A percentile compares a stretch with the other conserved stretches of the same genome.
Conservation (phyloP, 2,888 invertebrate species). For the Idaea dimidiata region DNA sequence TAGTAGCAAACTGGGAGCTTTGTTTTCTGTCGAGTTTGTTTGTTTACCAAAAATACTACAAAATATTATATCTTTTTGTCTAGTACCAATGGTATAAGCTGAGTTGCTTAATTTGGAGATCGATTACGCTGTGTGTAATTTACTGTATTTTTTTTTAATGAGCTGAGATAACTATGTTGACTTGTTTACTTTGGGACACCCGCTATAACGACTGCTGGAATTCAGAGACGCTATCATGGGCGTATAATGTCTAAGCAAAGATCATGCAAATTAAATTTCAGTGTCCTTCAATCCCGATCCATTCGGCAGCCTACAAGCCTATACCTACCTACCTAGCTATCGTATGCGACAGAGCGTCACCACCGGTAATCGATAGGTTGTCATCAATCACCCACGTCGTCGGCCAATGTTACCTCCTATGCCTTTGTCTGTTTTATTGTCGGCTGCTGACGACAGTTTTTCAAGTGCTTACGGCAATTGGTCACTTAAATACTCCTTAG, state of each 20-base stretch:
- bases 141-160: too few relatives aligned
- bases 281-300: background rate
- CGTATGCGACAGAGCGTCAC: slow-evolving; percentile 2
- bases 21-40: too few relatives aligned
- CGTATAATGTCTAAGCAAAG: background rate
- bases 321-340: background rate
- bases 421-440: slow-evolving; percentile 57
- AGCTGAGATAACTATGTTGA: too few relatives aligned
- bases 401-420: slow-evolving; percentile 50
- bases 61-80: too few relatives aligned
- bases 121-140: too few relatives aligned
- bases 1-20: too few relatives aligned
- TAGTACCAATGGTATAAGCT: too few relatives aligned
- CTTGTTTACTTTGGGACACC: too few relatives aligned
- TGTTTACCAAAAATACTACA: too few relatives aligned
- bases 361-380: slow-evolving; percentile 44
- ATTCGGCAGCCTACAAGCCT: background rate
- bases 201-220: too few relatives aligned
- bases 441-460: slow-evolving; percentile 19
- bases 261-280: background rate
- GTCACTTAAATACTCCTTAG: slow-evolving; percentile 4
- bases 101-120: too few relatives aligned
- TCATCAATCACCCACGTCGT: slow-evolving; percentile 58
- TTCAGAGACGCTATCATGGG: too few relatives aligned
- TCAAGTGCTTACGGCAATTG: background rate